Conservation (phyloP, 2,797 vertebrate species). For the Lithobates sylvaticus region DNA sequence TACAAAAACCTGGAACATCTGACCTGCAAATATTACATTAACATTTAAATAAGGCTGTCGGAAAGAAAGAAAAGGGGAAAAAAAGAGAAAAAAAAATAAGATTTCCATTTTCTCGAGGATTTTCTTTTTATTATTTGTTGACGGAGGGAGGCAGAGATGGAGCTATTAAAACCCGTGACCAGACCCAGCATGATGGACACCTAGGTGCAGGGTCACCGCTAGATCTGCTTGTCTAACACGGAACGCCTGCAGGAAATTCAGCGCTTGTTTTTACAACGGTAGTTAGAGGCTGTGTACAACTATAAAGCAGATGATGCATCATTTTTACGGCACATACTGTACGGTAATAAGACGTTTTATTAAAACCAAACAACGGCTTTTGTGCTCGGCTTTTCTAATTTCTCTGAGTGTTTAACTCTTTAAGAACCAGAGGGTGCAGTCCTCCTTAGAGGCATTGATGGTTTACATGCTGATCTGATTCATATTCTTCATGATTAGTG, state of each 20-base stretch:
- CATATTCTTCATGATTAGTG: too few relatives aligned
- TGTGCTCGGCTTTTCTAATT: background rate
- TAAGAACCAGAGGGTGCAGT: background rate
- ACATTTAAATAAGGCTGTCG: slow-evolving; percentile 55
- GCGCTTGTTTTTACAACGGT: background rate
- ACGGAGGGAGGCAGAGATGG: background rate
- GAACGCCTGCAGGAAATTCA: background rate
- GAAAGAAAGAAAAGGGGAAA: background rate
- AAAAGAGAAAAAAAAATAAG: too few relatives aligned
- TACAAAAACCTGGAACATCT: slow-evolving; percentile 5
- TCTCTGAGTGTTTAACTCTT: background rate
- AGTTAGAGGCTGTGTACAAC: background rate
- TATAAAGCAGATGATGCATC: background rate
- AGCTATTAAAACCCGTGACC: slow-evolving; percentile 3
- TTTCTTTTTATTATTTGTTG: slow-evolving; percentile 18
- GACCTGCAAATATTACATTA: slow-evolving; percentile 61
- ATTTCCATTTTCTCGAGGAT: background rate
- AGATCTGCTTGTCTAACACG: background rate
- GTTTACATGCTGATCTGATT: too few relatives aligned
- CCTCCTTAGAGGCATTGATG: too few relatives aligned
- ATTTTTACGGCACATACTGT: background rate
- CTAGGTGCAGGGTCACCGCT: too few relatives aligned
- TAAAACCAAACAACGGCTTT: background rate
- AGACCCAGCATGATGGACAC: background rate
- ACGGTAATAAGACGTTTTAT: background rate